Evolutionary conservation across 2,113 vertebrate species (phyloP).

Genomic region (Ochotona princeps): DNA sequence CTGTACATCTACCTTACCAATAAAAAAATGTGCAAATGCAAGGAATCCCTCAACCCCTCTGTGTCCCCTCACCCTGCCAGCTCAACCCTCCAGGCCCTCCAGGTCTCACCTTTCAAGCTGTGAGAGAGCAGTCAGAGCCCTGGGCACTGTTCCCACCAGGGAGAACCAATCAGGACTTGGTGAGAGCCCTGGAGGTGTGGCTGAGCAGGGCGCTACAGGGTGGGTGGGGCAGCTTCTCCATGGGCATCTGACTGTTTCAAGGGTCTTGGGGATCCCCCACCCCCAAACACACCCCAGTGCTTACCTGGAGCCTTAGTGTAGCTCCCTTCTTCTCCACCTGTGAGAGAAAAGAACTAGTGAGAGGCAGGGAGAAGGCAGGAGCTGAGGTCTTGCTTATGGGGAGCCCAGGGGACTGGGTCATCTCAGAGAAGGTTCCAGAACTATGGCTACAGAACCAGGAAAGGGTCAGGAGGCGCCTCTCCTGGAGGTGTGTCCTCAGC

Average conservation of each 20-base stretch:
- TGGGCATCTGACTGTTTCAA: background rate
- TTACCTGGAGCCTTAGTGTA: fast-evolving
- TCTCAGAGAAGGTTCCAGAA: background rate
- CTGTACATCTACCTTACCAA: too few species aligned
- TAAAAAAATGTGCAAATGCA: too few species aligned
- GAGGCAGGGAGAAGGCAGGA: background rate
- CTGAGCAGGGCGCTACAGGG: too few species aligned
- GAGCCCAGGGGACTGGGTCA: background rate
- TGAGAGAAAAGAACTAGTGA: background rate
- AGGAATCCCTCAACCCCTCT: background rate
- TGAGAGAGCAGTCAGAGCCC: background rate
- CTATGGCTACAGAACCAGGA: background rate
- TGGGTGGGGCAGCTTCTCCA: background rate
- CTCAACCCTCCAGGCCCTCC: fast-evolving
- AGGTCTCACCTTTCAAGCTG: background rate
- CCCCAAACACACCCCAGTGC: background rate
- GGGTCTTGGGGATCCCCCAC: background rate
- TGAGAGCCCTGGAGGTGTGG: background rate
- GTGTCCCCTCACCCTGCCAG: too few species aligned
- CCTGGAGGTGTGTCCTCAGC: background rate
- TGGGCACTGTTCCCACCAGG: too few species aligned
- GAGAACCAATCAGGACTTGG: background rate
- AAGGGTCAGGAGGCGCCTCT: background rate
- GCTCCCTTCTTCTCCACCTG: background rate
- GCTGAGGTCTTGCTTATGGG: background rate